Conservation (phyloP, 2,113 vertebrate genomes). For the zebrafish (Danio rerio) region GRCz12tu NC_133181.1:30660501-30661000, state of each 20-base stretch:
- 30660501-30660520: conserved; percentile 10
- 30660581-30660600: conserved; percentile 95
- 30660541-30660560: conserved; percentile 14
- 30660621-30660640: conserved; percentile 94
- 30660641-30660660: conserved; percentile 89
- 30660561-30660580: conserved; percentile 84
- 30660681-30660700: conserved; percentile 23
- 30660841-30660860: background rate
- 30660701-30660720: too few relatives aligned
- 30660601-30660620: conserved; percentile 88
- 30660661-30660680: conserved; percentile 95
- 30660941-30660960: conserved; percentile 98
- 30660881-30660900: background rate
- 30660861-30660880: background rate
- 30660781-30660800: background rate
- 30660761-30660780: too few relatives aligned
- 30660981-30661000: conserved; percentile 94
- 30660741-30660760: too few relatives aligned
- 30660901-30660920: background rate
- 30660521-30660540: background rate
- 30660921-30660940: conserved; percentile 59
- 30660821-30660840: background rate
- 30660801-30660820: background rate
- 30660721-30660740: too few relatives aligned
- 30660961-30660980: conserved; percentile 98